Evolutionary conservation across 2,797 vertebrate species (phyloP).

Genomic region (Gobionotothen gibberifrons): DNA sequence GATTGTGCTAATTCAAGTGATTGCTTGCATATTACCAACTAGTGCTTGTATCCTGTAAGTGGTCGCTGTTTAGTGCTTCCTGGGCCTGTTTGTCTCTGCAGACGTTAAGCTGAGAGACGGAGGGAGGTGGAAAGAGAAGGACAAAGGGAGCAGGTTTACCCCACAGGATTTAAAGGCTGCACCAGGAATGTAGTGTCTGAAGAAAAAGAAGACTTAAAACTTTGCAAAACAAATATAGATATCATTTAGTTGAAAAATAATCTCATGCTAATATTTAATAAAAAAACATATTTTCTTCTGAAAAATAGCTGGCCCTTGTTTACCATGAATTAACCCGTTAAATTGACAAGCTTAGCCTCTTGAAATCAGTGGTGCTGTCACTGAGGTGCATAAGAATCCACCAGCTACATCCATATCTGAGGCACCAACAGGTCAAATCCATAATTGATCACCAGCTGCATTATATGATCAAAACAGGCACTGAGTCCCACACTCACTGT

Average conservation of each 20-base stretch:
- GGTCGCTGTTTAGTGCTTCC: conserved; percentile 4
- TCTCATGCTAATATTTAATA: background rate
- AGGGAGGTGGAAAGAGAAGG: conserved; percentile 42
- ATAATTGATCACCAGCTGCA: too few relatives aligned
- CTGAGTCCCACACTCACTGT: too few relatives aligned
- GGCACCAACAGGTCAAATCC: too few relatives aligned
- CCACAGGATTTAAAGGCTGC: conserved; percentile 40
- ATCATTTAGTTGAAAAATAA: background rate
- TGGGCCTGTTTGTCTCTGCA: conserved; percentile 17
- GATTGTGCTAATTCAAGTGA: conserved; percentile 24
- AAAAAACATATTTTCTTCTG: too few relatives aligned
- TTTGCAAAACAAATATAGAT: background rate
- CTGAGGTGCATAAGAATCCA: too few relatives aligned
- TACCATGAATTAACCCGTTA: too few relatives aligned
- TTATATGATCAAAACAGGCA: too few relatives aligned
- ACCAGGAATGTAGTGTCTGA: conserved; percentile 13
- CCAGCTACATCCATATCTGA: too few relatives aligned
- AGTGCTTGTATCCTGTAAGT: conserved; percentile 18
- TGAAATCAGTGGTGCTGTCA: too few relatives aligned
- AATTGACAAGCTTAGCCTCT: too few relatives aligned
- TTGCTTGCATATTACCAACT: conserved; percentile 20
- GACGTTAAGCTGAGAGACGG: conserved; percentile 25
- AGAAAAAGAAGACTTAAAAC: too few relatives aligned
- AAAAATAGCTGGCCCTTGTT: too few relatives aligned
- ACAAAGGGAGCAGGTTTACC: conserved; percentile 40